Conservation (phyloP, 92 coral and sea anemone genomes). For the Muricea muricata region DNA sequence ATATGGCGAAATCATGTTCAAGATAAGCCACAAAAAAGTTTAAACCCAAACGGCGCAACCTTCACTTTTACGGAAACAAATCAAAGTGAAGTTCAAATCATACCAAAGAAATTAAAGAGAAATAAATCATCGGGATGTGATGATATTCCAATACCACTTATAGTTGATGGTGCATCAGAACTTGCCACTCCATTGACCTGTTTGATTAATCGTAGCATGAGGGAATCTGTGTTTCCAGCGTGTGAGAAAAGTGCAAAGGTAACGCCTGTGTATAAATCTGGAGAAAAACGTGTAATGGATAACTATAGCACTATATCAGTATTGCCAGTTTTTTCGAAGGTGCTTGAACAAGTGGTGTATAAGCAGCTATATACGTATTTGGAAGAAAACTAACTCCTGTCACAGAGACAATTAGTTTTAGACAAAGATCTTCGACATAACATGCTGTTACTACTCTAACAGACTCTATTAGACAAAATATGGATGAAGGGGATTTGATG, state of each 20-base stretch:
- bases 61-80: constrained; percentile 28
- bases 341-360: constrained; percentile 60
- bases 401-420: constrained; percentile 66
- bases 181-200: background rate
- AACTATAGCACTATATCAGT: constrained; percentile 70
- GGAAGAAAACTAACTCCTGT: constrained; percentile 56
- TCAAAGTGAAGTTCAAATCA: background rate
- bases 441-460: constrained; percentile 54
- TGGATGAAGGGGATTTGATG: constrained; percentile 61
- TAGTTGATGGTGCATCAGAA: background rate
- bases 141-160: background rate
- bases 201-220: constrained; percentile 3
- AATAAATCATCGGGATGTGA: background rate
- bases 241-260: constrained; percentile 26
- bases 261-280: constrained; percentile 27
- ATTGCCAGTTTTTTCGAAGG: constrained; percentile 64
- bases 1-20: constrained; percentile 13
- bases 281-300: constrained; percentile 45
- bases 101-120: constrained; percentile 1
- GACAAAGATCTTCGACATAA: constrained; percentile 64
- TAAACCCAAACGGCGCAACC: constrained; percentile 15
- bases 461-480: constrained; percentile 58
- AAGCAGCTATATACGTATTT: constrained; percentile 57
- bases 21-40: background rate
- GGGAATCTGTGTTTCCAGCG: constrained; percentile 13